phyloP scores from a whole-genome alignment of 2,797 vertebrate species.

The Megaceryle alcyon region DNA sequence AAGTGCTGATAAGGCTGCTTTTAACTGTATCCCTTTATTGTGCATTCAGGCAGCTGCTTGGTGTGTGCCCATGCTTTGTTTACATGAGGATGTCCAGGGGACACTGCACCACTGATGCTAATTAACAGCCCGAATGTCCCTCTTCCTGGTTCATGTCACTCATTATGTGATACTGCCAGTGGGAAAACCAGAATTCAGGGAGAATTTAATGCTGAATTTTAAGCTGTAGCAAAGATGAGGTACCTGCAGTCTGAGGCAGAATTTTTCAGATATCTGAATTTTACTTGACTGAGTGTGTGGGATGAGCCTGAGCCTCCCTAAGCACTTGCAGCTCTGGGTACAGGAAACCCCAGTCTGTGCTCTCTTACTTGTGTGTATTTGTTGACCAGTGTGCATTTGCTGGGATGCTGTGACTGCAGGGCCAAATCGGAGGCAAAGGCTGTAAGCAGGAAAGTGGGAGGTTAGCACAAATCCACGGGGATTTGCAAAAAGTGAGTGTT shows the following conservation, averaged over 20 bases:
- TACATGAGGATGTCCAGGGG: background rate
- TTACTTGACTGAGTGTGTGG: background rate
- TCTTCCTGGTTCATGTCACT: background rate
- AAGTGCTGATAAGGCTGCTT: background rate
- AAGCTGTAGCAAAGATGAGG: background rate
- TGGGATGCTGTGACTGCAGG: background rate
- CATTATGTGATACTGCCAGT: background rate
- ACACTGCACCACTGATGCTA: background rate
- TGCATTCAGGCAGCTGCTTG: background rate
- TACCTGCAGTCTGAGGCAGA: background rate
- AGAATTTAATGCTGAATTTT: background rate
- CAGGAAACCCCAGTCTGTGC: background rate
- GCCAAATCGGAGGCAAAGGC: background rate
- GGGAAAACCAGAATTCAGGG: background rate
- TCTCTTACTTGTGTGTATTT: background rate
- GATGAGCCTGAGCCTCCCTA: background rate
- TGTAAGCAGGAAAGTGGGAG: background rate
- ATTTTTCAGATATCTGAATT: background rate
- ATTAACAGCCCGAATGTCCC: background rate
- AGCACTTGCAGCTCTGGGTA: background rate
- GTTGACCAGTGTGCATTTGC: background rate
- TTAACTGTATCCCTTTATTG: background rate
- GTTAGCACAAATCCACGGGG: background rate
- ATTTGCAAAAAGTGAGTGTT: background rate
- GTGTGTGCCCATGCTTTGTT: accelerated